Evolutionary conservation across 2,797 vertebrate genomes (phyloP).

Genomic region (Myoxocephalus aenaeus): DNA sequence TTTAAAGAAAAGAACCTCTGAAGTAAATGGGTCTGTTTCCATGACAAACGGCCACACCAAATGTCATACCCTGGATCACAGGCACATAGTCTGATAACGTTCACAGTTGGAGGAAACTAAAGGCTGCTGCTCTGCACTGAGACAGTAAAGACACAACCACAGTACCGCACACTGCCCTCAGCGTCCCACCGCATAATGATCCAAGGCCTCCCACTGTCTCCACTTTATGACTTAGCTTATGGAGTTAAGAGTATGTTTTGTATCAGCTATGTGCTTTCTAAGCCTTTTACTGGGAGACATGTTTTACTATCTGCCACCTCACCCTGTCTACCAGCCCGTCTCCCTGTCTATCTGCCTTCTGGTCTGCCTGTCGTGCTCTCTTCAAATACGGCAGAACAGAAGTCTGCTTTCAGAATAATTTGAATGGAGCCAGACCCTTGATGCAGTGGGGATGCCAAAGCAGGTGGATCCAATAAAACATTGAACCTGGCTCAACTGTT

Average conservation of each 20-base stretch:
- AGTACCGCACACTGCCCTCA: conserved; percentile 35
- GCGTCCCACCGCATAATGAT: conserved; percentile 62
- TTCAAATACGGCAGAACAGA: conserved; percentile 9
- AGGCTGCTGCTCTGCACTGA: conserved; percentile 34
- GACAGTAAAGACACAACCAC: conserved; percentile 48
- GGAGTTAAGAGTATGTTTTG: conserved; percentile 25
- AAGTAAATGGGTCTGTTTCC: conserved; percentile 22
- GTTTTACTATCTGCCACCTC: conserved; percentile 45
- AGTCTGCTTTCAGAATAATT: neutral
- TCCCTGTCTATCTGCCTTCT: conserved; percentile 31
- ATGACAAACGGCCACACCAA: conserved; percentile 19
- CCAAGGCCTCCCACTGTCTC: conserved; percentile 50
- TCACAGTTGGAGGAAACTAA: conserved; percentile 22
- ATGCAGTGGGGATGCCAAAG: neutral
- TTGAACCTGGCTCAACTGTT: conserved; percentile 3
- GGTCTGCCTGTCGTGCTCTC: neutral
- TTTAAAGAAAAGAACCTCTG: neutral
- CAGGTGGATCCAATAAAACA: neutral
- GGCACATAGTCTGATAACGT: conserved; percentile 39
- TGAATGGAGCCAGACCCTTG: neutral
- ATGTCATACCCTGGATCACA: neutral
- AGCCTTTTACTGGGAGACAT: conserved; percentile 41
- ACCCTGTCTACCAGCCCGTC: conserved; percentile 34
- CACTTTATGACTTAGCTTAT: conserved; percentile 43
- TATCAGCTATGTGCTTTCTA: conserved; percentile 51